These are phyloP conservation scores for Leucopternis melanops DNA, from an alignment of 2,113 vertebrate genomes.

Conservation along the genomic window DNA sequence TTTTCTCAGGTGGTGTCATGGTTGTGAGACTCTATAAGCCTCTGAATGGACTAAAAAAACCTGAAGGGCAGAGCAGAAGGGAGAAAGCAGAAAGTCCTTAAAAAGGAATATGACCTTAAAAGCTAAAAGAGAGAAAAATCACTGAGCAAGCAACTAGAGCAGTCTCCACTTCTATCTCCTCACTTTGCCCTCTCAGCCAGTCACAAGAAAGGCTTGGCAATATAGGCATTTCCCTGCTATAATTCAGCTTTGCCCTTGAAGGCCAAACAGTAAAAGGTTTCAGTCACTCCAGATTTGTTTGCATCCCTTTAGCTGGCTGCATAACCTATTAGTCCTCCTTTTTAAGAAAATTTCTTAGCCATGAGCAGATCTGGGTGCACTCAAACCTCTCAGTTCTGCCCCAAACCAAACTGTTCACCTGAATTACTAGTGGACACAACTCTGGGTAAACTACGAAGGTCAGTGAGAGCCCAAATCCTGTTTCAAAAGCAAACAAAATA, in stretches of 20 bases:
- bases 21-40: not conserved
- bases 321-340: not conserved
- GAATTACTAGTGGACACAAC: not conserved
- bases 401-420: not conserved
- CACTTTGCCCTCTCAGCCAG: not conserved
- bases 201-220: not conserved
- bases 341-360: not conserved
- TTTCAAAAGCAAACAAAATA: not conserved
- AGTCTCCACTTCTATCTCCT: not conserved
- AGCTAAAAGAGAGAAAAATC: not conserved
- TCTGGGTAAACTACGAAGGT: not conserved
- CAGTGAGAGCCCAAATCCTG: not conserved
- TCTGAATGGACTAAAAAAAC: not conserved
- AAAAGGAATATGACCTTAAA: not conserved
- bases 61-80: not conserved
- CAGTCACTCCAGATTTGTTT: not conserved
- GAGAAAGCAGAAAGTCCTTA: not conserved
- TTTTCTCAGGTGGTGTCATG: not conserved
- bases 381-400: not conserved
- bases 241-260: not conserved
- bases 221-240: not conserved
- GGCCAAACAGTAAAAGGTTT: not conserved
- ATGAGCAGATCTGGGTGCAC: not conserved
- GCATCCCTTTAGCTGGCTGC: not conserved
- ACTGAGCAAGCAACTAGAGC: not conserved